Evolutionary conservation across 2,113 vertebrate species (phyloP), one percentile per base, ranked within the genome.

Genomic region (Bolborhynchus lineola): DNA sequence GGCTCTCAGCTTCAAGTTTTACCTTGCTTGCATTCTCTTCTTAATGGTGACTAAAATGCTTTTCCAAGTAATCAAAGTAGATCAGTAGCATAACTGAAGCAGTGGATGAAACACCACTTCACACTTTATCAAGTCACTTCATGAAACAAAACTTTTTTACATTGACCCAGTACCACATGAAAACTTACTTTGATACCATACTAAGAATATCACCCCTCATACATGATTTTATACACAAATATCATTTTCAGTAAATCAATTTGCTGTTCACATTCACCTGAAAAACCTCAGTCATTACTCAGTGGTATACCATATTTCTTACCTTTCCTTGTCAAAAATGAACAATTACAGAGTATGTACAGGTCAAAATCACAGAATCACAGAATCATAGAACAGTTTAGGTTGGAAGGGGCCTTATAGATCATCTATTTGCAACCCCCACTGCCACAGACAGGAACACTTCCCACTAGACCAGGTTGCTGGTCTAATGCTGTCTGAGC

Each of bases 91-190:
- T n/a, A 70, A 25, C 15, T 9, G 10, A 7, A 18, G 47, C 16
- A 69, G 39, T 0, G 65, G 10, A 71, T 80, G 37, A 91, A 91
- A 89, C 10, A 62, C 3, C 8, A 33, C 11, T 68, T 88, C 60
- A 26, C 13, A 28, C 13, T 67, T 17, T 57, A 39, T 42, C 35
- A 71, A 0, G 0, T 44, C 41, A 76, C 10, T 64, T 57, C 8
- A 57, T 7, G 16, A 79, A 91, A 75, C 62, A 31, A 28, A 2
- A 15, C 13, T 50, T 63, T 75, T 64, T 84, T 47, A 76, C 15
- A 49, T 13, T 39, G 14, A 60, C 3, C 8, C 4, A 23, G 10
- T 0, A 0, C 60, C 74, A 77, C 42, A 44, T 2, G 7, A 94
- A 91, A 91, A 64, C 28, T 52, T 14, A n/a, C 9, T 79, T 68